Conservation (phyloP, 2,797 vertebrate species). For the Enteromius anoplus region DNA sequence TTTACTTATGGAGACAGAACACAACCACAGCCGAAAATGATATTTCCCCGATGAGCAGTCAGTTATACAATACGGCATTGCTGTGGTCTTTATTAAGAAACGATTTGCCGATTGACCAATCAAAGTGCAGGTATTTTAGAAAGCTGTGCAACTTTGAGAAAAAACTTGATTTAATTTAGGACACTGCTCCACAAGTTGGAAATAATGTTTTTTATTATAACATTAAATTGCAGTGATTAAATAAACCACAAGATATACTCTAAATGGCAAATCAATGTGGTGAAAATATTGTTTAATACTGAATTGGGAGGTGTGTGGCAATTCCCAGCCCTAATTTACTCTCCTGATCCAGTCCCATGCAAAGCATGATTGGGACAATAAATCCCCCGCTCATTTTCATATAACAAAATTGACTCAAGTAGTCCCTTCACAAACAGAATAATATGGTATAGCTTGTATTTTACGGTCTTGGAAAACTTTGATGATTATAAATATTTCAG, state of each 20-base stretch:
- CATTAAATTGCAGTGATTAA: background rate
- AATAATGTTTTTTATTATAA: background rate
- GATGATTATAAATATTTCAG: slow-evolving; percentile 4
- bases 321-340: background rate
- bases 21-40: background rate
- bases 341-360: background rate
- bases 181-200: background rate
- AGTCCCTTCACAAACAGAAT: background rate
- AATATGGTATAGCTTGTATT: background rate
- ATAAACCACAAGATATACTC: background rate
- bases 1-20: background rate
- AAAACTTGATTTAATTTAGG: background rate
- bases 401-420: background rate
- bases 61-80: background rate
- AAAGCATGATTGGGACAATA: background rate
- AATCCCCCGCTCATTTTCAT: no score
- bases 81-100: no score
- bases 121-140: background rate
- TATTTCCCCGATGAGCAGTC: slow-evolving; percentile 1
- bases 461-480: background rate
- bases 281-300: background rate
- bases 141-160: background rate
- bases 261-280: background rate
- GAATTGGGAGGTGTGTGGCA: background rate
- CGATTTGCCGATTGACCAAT: background rate